These are phyloP conservation scores for Pristionchus mayeri DNA, from an alignment of 2,888 invertebrate genomes.

Conservation along the genomic window DNA sequence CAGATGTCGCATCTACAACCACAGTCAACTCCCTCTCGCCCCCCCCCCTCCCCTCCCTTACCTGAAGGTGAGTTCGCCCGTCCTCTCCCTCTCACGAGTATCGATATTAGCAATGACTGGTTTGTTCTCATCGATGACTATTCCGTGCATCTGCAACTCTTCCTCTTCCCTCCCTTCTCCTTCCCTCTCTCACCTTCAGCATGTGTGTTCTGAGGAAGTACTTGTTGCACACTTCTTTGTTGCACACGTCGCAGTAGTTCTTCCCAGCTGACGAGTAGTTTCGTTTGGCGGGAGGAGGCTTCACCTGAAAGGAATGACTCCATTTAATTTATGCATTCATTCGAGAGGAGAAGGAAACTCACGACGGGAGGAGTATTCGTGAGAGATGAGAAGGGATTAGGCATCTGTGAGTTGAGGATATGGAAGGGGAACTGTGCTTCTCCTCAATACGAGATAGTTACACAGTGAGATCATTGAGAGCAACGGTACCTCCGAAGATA, in stretches of 20 bases:
- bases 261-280: slow-evolving; percentile 74
- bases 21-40: background rate
- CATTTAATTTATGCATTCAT: background rate
- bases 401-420: slow-evolving; percentile 47
- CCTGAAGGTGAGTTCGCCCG: slow-evolving; percentile 71
- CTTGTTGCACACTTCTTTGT: slow-evolving; percentile 92
- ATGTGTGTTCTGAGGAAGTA: slow-evolving; percentile 98
- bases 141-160: slow-evolving; percentile 85
- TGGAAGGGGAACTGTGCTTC: slow-evolving; percentile 61
- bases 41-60: slow-evolving; percentile 33
- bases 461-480: slow-evolving; percentile 73
- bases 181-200: slow-evolving; percentile 63
- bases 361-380: background rate
- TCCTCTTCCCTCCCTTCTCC: slow-evolving; percentile 83
- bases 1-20: slow-evolving; percentile 90
- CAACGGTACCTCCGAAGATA: slow-evolving; percentile 77
- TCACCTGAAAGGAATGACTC: slow-evolving; percentile 51
- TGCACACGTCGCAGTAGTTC: slow-evolving; percentile 76
- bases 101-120: slow-evolving; percentile 76
- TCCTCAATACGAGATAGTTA: slow-evolving; percentile 78
- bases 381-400: slow-evolving; percentile 13
- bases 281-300: slow-evolving; percentile 62
- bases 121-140: slow-evolving; percentile 77
- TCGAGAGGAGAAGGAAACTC: background rate
- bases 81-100: slow-evolving; percentile 72